Evolutionary conservation across 92 coral and sea anemone genomes (phyloP), one percentile per base, ranked within the genome.

Genomic region (Epizoanthus scotinus): DNA sequence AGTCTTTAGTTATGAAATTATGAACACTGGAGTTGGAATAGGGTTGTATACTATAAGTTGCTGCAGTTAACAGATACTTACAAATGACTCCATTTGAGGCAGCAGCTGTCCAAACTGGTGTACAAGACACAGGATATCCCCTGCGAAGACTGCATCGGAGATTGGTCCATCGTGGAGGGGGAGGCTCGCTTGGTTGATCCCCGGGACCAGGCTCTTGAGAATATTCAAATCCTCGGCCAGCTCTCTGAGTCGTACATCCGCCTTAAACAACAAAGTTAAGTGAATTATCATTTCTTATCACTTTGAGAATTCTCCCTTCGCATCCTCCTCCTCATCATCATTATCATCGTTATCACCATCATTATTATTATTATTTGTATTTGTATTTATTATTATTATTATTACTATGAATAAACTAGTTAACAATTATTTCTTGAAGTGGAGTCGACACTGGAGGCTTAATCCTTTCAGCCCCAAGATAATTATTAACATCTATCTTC

Each of bases 171-270:
- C 25, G 44, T 34, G 13, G 49, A 47, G 18, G 2, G 71, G 71
- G 8, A 66, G 71, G 10, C 49, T 31, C 50, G 18, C 71, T 31
- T 34, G 71, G 53, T 19, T 24, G n/a, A 66, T 66, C 49, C 47
- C 50, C 10, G 71, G 71, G 15, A 66, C 71, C 71, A 66, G 49
- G 71, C 49, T 29, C 49, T 66, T 66, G 13, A 66, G 71, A 31
- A 66, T 66, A 20, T 66, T 52, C 71, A 66, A 66, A 29, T 66
- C 71, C 50, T 66, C 71, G 13, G 71, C 20, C 44, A 66, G 71
- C 9, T 66, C 71, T 18, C 15, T 66, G 50, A 66, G 71, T 10
- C 71, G 34, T 14, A 66, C 25, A 6, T 66, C 52, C n/a, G 71
- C 71, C 71, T 66, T 18, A 5, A 36, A 66, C 6, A 18, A 38